Conservation (phyloP, 2,888 invertebrate species). For the Torymus auratus region DNA sequence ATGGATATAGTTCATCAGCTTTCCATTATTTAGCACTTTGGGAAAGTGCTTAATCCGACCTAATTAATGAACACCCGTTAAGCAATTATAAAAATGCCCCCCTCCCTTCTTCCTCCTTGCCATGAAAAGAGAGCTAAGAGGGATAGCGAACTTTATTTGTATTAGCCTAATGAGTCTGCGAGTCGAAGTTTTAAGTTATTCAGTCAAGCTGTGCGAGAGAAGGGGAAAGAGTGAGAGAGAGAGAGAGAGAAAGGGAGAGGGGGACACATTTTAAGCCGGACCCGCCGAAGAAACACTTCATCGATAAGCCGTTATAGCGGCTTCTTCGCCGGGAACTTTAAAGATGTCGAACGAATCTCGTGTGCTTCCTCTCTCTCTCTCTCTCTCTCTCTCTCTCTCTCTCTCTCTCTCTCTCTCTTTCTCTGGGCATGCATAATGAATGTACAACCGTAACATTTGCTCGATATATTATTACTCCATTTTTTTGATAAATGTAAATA, state of each 20-base stretch:
- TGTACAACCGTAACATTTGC: neutral
- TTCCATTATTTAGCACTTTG: neutral
- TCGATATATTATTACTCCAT: no score
- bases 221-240: no score
- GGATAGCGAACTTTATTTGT: conserved; percentile 18
- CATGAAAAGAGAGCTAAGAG: neutral
- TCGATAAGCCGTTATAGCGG: conserved; percentile 13
- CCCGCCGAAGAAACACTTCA: conserved; percentile 6
- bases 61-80: neutral
- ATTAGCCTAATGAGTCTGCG: conserved; percentile 27
- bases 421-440: neutral
- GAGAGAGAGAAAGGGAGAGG: no score
- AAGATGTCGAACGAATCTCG: neutral
- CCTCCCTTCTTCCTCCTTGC: no score
- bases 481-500: no score
- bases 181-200: conserved; percentile 15
- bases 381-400: no score
- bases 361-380: no score
- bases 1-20: no score
- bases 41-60: neutral
- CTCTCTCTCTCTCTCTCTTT: no score
- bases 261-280: conserved; percentile 17
- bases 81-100: neutral
- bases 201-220: neutral
- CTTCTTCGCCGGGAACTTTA: conserved; percentile 1